Evolutionary conservation across 2,113 vertebrate species (phyloP).

Genomic region (Polypterus senegalus): DNA sequence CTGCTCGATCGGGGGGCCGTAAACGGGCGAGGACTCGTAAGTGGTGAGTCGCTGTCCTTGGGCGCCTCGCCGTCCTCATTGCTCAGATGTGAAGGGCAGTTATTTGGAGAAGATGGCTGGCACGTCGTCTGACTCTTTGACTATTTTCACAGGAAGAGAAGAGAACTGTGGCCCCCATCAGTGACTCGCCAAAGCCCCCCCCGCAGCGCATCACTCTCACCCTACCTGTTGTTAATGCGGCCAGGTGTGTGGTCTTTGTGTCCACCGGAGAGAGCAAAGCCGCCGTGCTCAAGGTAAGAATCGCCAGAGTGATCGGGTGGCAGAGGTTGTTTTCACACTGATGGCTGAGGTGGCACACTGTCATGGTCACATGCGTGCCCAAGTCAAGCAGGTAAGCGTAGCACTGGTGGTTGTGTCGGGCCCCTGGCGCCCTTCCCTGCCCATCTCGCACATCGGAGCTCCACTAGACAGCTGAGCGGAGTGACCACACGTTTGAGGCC

Average conservation of each 20-base stretch:
- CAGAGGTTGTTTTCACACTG: neutral
- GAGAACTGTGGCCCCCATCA: conserved; percentile 70
- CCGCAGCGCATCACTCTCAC: conserved; percentile 72
- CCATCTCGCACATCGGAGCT: too few relatives aligned
- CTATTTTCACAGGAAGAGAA: conserved; percentile 53
- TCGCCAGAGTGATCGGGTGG: neutral
- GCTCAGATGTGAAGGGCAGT: neutral
- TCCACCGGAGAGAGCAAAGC: conserved; percentile 81
- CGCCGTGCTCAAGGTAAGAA: conserved; percentile 62
- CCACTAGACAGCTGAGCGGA: too few relatives aligned
- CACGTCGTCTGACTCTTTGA: accelerated
- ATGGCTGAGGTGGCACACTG: too few relatives aligned
- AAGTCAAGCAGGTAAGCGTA: too few relatives aligned
- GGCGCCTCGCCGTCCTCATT: neutral
- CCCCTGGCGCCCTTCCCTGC: too few relatives aligned
- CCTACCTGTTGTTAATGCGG: conserved; percentile 70
- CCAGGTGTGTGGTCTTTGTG: conserved; percentile 68
- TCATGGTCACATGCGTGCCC: too few relatives aligned
- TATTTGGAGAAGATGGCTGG: neutral
- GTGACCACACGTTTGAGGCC: too few relatives aligned
- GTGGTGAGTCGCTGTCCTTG: neutral
- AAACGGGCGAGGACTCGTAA: too few relatives aligned
- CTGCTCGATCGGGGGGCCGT: too few relatives aligned
- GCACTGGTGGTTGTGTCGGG: too few relatives aligned
- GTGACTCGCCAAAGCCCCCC: conserved; percentile 78